Conservation (phyloP, 2,113 vertebrate genomes). For the Microcebus jonahi region DNA sequence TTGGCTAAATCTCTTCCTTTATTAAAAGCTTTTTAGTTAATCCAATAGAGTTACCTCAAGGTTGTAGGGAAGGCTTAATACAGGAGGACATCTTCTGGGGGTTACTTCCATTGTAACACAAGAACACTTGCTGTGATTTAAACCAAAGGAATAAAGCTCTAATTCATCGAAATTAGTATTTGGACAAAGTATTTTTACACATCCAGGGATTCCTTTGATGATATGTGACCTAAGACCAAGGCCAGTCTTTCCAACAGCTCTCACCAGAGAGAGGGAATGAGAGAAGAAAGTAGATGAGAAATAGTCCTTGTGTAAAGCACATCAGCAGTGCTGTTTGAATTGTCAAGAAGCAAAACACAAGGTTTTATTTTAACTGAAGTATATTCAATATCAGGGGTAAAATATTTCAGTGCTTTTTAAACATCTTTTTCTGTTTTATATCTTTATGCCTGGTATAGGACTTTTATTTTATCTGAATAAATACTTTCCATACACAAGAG, state of each 20-base stretch:
- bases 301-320: neutral
- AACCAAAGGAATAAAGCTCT: constrained; percentile 9
- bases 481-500: neutral
- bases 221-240: neutral
- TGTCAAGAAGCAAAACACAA: neutral
- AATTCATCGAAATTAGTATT: neutral
- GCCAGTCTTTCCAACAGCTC: neutral
- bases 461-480: constrained; percentile 16
- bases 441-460: neutral
- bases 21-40: constrained; percentile 52
- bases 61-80: neutral
- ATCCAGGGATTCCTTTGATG: neutral
- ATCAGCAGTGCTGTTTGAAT: neutral
- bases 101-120: neutral
- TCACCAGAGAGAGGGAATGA: neutral
- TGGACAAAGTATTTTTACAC: constrained; percentile 14
- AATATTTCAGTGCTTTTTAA: neutral
- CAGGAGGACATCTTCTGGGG: neutral
- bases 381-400: neutral
- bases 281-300: neutral
- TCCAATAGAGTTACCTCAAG: neutral
- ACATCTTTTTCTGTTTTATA: neutral
- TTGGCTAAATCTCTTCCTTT: neutral
- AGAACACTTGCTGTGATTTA: neutral
- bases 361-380: neutral